Evolutionary conservation across 2,113 vertebrate genomes (phyloP).

Genomic region (Tragulus kanchil): DNA sequence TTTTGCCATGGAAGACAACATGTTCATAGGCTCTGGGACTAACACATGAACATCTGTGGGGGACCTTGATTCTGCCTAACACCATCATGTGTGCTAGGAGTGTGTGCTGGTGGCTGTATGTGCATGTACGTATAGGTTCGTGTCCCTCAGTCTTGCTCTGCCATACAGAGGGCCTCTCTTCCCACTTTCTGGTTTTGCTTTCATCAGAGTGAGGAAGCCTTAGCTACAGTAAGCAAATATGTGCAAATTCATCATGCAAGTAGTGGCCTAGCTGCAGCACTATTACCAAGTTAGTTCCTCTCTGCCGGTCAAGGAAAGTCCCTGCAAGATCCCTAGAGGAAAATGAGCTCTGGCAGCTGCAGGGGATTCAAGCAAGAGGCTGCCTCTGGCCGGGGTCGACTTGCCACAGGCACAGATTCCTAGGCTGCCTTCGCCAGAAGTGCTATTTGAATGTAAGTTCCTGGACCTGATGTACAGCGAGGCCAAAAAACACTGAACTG

Average conservation of each 20-base stretch:
- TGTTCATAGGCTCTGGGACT: not conserved
- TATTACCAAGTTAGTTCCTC: not conserved
- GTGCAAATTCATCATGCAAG: slow-evolving; percentile 55
- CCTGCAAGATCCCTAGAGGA: not conserved
- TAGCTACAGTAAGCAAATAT: slow-evolving; percentile 49
- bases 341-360: not conserved
- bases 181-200: slow-evolving; percentile 21
- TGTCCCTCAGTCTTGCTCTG: not conserved
- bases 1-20: not conserved
- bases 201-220: slow-evolving; percentile 22
- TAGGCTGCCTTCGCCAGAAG: not conserved
- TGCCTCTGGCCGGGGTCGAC: not conserved
- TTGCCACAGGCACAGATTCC: not conserved
- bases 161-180: not conserved
- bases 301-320: no score
- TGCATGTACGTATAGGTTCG: not conserved
- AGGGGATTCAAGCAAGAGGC: not conserved
- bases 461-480: not conserved
- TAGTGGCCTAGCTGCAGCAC: not conserved
- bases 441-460: not conserved
- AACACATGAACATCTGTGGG: not conserved
- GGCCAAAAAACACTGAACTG: not conserved
- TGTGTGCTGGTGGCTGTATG: not conserved
- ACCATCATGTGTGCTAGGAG: not conserved
- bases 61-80: not conserved